Conservation (phyloP, 35 echinoderm and acorn worm species). For the Anneissia japonica region DNA sequence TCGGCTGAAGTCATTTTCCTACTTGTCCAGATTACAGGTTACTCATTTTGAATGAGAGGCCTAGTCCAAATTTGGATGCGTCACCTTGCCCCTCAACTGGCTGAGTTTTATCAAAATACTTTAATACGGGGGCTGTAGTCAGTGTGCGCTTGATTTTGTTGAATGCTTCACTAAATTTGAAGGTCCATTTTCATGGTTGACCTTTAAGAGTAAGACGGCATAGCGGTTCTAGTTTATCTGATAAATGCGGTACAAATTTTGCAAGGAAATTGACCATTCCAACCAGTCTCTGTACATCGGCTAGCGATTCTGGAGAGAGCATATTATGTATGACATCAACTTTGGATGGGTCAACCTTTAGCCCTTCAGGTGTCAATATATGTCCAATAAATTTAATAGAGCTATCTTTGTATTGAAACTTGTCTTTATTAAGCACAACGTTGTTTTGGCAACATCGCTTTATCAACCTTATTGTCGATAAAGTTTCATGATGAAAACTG, state of each 20-base stretch:
- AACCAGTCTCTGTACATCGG: conserved; percentile 34
- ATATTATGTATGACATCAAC: conserved; percentile 38
- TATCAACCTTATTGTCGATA: too few species aligned
- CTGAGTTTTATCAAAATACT: conserved; percentile 30
- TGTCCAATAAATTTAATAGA: background rate
- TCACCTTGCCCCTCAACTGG: conserved; percentile 71
- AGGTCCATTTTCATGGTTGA: conserved; percentile 21
- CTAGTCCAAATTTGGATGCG: conserved; percentile 35
- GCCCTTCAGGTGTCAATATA: background rate
- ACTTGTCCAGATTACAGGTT: conserved; percentile 47
- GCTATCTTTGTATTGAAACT: too few species aligned
- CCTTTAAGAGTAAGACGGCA: conserved; percentile 50
- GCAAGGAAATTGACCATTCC: conserved; percentile 60
- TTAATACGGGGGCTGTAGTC: conserved; percentile 37
- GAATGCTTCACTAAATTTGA: conserved; percentile 33
- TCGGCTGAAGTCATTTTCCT: conserved; percentile 37
- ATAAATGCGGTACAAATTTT: conserved; percentile 48
- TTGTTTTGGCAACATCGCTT: too few species aligned
- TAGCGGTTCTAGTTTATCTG: conserved; percentile 46
- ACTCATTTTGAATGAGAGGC: conserved; percentile 52
- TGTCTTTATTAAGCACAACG: too few species aligned
- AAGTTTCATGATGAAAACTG: too few species aligned
- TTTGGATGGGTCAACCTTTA: conserved; percentile 35
- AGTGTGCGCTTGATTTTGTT: conserved; percentile 28
- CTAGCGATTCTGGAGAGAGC: conserved; percentile 19